These are phyloP conservation scores for Artibeus jamaicensis DNA, from an alignment of 2,797 vertebrate genomes.

Conservation along the genomic window DNA sequence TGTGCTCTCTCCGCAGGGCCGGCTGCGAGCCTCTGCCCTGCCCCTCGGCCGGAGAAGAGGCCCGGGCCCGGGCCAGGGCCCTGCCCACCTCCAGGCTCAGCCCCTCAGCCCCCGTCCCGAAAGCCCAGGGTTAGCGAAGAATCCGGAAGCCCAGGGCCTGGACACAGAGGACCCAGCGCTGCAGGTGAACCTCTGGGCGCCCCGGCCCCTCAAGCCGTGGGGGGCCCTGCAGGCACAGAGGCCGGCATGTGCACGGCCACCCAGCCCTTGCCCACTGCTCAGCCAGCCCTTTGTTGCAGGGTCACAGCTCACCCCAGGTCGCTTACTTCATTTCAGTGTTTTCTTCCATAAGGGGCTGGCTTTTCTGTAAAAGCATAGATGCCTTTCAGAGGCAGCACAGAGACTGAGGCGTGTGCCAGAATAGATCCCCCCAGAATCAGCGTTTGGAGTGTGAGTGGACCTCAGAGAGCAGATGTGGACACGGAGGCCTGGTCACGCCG, in stretches of 20 bases:
- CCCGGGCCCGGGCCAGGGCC: background rate
- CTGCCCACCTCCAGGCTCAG: background rate
- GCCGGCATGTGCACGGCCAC: accelerated
- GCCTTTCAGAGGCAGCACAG: background rate
- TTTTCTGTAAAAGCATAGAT: background rate
- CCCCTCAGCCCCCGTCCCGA: background rate
- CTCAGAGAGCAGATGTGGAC: background rate
- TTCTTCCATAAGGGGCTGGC: background rate
- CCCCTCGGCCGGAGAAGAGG: background rate
- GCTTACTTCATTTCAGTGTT: background rate
- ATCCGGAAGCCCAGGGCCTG: background rate
- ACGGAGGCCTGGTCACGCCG: background rate
- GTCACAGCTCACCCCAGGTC: background rate
- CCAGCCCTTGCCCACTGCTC: background rate
- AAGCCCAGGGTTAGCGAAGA: background rate
- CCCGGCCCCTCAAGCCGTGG: accelerated
- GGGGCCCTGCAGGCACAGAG: background rate
- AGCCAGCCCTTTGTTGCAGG: too few relatives aligned
- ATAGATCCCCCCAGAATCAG: background rate
- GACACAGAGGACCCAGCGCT: background rate
- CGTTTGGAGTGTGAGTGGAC: background rate
- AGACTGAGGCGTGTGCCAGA: background rate
- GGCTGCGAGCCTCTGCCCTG: background rate
- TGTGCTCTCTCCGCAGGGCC: background rate
- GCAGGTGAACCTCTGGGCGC: slow-evolving; percentile 41